Evolutionary conservation across 2,113 vertebrate genomes (phyloP).

Genomic region (Mastomys natalensis): DNA sequence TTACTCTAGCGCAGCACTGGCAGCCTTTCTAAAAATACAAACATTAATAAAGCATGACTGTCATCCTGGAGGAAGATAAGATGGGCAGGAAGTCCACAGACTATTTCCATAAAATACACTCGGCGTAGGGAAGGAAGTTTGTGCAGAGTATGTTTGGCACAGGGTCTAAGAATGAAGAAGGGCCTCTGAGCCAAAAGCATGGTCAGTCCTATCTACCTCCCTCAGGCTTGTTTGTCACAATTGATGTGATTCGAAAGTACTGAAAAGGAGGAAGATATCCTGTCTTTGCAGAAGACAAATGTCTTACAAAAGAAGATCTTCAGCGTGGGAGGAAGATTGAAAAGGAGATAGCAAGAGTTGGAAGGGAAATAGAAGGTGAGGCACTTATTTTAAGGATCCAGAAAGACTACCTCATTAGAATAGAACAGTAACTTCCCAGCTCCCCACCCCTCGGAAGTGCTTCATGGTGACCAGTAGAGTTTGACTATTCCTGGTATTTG

Average conservation of each 20-base stretch:
- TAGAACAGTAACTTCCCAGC: background rate
- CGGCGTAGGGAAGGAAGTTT: background rate
- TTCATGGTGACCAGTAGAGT: background rate
- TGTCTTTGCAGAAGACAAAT: background rate
- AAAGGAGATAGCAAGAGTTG: background rate
- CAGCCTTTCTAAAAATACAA: conserved; percentile 40
- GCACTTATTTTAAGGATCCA: background rate
- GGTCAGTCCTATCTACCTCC: background rate
- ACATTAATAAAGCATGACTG: conserved; percentile 26
- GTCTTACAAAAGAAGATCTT: background rate
- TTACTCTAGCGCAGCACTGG: background rate
- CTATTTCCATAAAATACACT: background rate
- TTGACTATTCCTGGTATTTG: background rate
- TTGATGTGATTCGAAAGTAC: background rate
- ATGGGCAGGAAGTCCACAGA: background rate
- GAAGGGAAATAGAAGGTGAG: background rate
- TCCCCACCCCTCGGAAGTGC: background rate
- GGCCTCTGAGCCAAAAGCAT: background rate
- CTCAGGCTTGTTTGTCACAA: background rate
- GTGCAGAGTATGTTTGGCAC: background rate
- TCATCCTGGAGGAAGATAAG: conserved; percentile 29
- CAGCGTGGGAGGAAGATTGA: background rate
- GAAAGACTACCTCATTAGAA: background rate
- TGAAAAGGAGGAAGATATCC: background rate
- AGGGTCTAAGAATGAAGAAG: conserved; percentile 24